Conservation (phyloP, 2,888 invertebrate genomes). For the Calliopum simillimum region DNA sequence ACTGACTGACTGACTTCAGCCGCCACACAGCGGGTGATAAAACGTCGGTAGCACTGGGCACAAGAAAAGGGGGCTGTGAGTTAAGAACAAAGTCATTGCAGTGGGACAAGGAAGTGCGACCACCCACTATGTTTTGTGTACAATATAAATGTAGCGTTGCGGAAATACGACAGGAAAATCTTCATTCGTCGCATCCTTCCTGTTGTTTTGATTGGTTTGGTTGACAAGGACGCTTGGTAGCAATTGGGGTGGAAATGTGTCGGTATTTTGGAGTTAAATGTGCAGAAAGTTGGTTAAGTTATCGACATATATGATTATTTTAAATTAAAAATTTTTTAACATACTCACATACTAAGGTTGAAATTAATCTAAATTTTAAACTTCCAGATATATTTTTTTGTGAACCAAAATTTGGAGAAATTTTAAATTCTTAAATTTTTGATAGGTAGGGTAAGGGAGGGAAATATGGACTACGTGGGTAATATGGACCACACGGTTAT, state of each 20-base stretch:
- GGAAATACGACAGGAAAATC: constrained; percentile 55
- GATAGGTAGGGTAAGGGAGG: too few species aligned
- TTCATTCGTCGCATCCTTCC: constrained; percentile 65
- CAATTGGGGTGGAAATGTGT: background rate
- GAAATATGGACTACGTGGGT: too few species aligned
- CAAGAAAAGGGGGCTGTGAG: background rate
- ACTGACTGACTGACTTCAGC: constrained; percentile 32
- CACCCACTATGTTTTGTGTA: constrained; percentile 40
- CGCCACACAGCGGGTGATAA: constrained; percentile 51
- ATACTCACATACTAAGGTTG: too few species aligned
- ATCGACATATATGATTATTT: too few species aligned
- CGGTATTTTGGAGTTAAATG: background rate
- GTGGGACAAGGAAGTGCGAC: constrained; percentile 3
- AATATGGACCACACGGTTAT: too few species aligned
- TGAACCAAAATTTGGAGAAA: too few species aligned
- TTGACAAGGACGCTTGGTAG: constrained; percentile 24
- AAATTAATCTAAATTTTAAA: too few species aligned
- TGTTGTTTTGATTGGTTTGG: constrained; percentile 44
- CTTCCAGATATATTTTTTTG: too few species aligned
- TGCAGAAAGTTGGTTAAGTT: too few species aligned
- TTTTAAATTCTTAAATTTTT: too few species aligned
- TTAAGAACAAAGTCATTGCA: constrained; percentile 3
- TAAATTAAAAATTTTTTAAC: too few species aligned
- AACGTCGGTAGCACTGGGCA: constrained; percentile 28
- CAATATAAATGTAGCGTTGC: constrained; percentile 26